Conservation (phyloP, 2,797 vertebrate species). For the Pagetopsis macropterus region DNA sequence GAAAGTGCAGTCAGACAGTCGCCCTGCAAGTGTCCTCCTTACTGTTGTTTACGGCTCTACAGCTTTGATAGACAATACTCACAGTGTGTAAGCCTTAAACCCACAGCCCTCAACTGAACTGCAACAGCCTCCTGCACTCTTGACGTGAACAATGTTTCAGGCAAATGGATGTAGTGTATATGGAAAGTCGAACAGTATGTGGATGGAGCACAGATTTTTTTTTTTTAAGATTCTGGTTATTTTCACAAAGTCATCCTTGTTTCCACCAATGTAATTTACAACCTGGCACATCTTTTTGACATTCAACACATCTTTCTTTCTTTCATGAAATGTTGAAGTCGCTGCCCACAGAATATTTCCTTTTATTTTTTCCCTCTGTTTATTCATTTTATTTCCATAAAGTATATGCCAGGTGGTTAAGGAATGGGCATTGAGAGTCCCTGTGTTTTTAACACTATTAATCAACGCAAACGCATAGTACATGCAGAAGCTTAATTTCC, state of each 20-base stretch:
- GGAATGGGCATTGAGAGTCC: conserved; percentile 13
- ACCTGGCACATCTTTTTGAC: conserved; percentile 45
- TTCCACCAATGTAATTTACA: conserved; percentile 66
- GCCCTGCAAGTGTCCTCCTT: not conserved
- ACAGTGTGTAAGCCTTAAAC: not conserved
- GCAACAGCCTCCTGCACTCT: conserved; percentile 4
- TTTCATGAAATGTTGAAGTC: conserved; percentile 29
- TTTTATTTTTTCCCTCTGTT: conserved; percentile 48
- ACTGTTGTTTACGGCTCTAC: not conserved
- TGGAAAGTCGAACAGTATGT: conserved; percentile 48
- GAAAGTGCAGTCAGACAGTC: not conserved
- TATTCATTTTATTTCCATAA: conserved; percentile 49
- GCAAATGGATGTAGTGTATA: conserved; percentile 25
- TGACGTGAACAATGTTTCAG: conserved; percentile 42
- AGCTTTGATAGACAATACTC: not conserved
- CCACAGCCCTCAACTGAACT: conserved; percentile 8
- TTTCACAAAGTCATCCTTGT: conserved; percentile 50
- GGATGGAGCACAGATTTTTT: conserved; percentile 38
- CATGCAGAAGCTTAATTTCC: conserved; percentile 47
- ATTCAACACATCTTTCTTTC: conserved; percentile 43
- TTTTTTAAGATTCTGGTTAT: conserved; percentile 48
- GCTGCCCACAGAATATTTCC: conserved; percentile 46
- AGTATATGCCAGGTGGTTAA: conserved; percentile 22
- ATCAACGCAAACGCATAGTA: conserved; percentile 15
- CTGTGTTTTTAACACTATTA: conserved; percentile 29